Evolutionary conservation across 2,888 invertebrate species (phyloP).

Genomic region (Amphipyra tragopoginis): DNA sequence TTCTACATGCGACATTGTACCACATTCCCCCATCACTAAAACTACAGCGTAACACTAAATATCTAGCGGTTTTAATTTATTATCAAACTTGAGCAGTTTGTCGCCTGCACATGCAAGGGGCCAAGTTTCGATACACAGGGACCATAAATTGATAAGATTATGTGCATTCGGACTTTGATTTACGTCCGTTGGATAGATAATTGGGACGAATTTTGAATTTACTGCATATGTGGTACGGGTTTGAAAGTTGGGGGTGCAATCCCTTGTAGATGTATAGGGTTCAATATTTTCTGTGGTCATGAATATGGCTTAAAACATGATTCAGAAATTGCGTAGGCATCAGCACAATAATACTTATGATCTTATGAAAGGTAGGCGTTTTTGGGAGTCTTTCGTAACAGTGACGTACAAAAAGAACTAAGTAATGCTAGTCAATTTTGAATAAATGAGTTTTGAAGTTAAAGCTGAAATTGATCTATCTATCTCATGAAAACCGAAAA

Average conservation of each 20-base stretch:
- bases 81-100: slow-evolving; percentile 81
- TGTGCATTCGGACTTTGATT: slow-evolving; percentile 68
- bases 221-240: slow-evolving; percentile 28
- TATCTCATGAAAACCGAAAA: too few relatives aligned
- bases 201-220: slow-evolving; percentile 61
- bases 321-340: too few relatives aligned
- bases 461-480: too few relatives aligned
- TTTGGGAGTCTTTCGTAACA: too few relatives aligned
- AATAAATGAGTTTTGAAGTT: too few relatives aligned
- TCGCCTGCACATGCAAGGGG: slow-evolving; percentile 74
- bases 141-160: slow-evolving; percentile 87
- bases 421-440: too few relatives aligned
- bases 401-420: too few relatives aligned
- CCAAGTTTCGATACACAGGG: slow-evolving; percentile 84
- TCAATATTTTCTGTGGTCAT: not conserved
- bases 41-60: slow-evolving; percentile 66
- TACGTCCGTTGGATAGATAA: slow-evolving; percentile 62
- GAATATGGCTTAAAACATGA: not conserved
- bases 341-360: too few relatives aligned
- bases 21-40: slow-evolving; percentile 52
- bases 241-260: slow-evolving; percentile 19
- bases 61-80: slow-evolving; percentile 84
- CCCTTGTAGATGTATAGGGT: slow-evolving; percentile 6
- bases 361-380: too few relatives aligned
- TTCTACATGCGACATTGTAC: not conserved